Evolutionary conservation across 1,140 invertebrate genomes (phyloP), one percentile per base, ranked within the genome.

Genomic region (Semibalanus balanoides): DNA sequence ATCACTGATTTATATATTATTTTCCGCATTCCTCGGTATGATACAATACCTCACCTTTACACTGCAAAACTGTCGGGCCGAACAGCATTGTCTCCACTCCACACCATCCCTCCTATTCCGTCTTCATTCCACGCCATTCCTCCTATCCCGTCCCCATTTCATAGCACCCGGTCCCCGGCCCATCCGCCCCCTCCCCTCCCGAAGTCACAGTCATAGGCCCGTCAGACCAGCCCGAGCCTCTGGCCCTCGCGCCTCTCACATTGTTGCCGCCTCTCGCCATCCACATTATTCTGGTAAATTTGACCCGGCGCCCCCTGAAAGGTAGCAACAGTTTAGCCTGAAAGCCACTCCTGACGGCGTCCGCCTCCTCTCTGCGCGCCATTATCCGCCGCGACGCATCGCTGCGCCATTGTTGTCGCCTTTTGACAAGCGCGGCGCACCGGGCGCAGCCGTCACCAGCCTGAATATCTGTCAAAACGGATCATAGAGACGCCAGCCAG

Each of bases 391-490:
- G 51, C 51, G 51, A 1, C 51, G 51, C 51, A 25, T 64, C 51
- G 51, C 51, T 64, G 51, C 51, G 51, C 51, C 51, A 64, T 64
- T 64, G 51, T 64, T 64, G 51, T 64, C 51, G 51, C 14, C 51
- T 64, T 64, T 64, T 64, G 51, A 64, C 51, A 19, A 7, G 51
- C 51, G 51, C 51, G 51, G 11, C 51, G 51, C 51, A 19, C 51
- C 51, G 14, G 51, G 22, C 51, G 11, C 7, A 7, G 51, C 51
- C 22, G 51, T 64, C 51, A 64, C 7, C 51, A 7, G 51, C 5
- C 51, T 64, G 51, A 64, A 64, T 64, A 64, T 64, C 51, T 64
- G 51, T 64, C 51, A 64, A 64, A 64, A 64, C 51, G 51, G 51
- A 64, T 64, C 51, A 64, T 25, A 17, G 51, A 19, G 51, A 25